Conservation (phyloP, 1,140 invertebrate species). For the Thrips palmi region DNA sequence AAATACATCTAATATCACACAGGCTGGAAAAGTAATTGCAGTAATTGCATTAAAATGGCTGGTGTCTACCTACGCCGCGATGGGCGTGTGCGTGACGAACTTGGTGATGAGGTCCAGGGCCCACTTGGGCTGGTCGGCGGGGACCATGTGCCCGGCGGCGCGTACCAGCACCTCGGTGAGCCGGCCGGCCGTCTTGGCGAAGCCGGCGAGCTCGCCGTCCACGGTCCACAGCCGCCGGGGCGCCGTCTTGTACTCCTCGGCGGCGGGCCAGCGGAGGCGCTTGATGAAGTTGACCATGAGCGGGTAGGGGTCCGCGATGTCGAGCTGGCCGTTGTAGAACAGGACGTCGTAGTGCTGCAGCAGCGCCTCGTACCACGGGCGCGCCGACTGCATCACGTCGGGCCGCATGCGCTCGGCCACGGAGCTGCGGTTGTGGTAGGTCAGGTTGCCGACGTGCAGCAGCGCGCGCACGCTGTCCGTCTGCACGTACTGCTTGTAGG, state of each 20-base stretch:
- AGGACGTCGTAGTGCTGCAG: conserved; percentile 44
- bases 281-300: conserved; percentile 46
- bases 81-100: conserved; percentile 40
- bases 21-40: neutral
- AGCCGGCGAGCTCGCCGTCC: conserved; percentile 14
- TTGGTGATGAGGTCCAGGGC: conserved; percentile 55
- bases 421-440: conserved; percentile 23
- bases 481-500: conserved; percentile 45
- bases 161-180: conserved; percentile 63
- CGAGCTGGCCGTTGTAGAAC: conserved; percentile 57
- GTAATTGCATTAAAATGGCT: neutral
- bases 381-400: conserved; percentile 72
- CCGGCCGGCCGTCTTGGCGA: conserved; percentile 22
- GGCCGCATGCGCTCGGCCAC: conserved; percentile 44
- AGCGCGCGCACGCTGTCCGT: conserved; percentile 37
- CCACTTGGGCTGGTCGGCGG: conserved; percentile 61
- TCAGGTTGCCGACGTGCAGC: conserved; percentile 65
- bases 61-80: neutral
- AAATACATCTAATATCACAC: neutral
- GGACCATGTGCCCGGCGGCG: conserved; percentile 71
- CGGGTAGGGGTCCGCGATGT: conserved; percentile 67
- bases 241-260: conserved; percentile 41
- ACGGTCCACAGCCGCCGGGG: conserved; percentile 23
- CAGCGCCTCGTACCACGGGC: conserved; percentile 51
- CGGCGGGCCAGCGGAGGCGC: conserved; percentile 41